A percentile compares a stretch with the other conserved stretches of the same genome.
Conservation (phyloP, 2,113 vertebrate species). For the Miniopterus natalensis region DNA sequence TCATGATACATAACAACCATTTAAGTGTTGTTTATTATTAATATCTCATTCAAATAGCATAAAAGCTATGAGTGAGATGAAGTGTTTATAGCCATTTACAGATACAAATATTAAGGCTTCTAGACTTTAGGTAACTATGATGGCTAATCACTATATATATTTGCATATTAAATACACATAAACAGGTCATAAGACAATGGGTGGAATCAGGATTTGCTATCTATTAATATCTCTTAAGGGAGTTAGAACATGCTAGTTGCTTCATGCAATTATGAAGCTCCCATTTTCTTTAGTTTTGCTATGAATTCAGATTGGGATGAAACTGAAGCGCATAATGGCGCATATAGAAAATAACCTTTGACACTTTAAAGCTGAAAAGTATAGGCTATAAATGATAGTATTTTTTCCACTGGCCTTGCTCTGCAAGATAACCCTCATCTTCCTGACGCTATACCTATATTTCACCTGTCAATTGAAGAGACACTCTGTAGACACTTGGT, state of each 20-base stretch:
- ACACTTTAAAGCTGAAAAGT: neutral
- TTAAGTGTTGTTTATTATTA: neutral
- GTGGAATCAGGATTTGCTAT: neutral
- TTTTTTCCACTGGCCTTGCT: neutral
- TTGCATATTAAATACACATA: neutral
- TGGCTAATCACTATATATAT: neutral
- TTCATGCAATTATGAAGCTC: neutral
- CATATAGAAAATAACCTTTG: neutral
- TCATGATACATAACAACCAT: neutral
- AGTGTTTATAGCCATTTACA: neutral
- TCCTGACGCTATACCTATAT: neutral
- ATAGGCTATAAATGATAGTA: neutral
- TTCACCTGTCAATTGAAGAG: neutral
- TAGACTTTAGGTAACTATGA: neutral
- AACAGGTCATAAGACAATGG: neutral
- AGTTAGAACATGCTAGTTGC: slow-evolving; percentile 10
- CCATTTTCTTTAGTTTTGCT: neutral
- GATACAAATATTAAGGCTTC: neutral
- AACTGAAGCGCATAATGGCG: neutral
- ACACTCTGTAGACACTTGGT: neutral
- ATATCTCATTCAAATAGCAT: neutral
- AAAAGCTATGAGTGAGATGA: neutral
- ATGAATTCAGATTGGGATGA: neutral
- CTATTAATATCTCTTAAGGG: neutral
- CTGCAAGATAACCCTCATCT: neutral